Evolutionary conservation across 2,888 invertebrate species (phyloP).

Genomic region (Pyrochroa serraticornis): DNA sequence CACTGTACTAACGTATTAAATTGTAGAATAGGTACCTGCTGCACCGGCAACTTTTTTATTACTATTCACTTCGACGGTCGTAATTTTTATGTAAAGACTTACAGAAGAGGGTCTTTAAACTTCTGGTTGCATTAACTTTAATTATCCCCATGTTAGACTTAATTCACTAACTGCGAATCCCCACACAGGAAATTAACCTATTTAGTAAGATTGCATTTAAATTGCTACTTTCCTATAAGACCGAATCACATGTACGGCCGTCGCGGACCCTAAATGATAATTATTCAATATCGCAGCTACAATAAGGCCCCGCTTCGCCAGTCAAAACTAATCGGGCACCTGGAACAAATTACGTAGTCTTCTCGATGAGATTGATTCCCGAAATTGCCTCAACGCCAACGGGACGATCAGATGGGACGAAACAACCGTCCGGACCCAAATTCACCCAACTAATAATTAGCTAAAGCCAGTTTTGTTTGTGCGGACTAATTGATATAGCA

Average conservation of each 20-base stretch:
- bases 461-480: no score
- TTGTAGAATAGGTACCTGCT: constrained; percentile 2
- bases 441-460: no score
- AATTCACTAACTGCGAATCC: constrained; percentile 20
- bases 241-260: constrained; percentile 15
- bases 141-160: constrained; percentile 26
- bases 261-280: not conserved
- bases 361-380: no score
- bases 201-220: constrained; percentile 30
- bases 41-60: constrained; percentile 12
- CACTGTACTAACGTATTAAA: no score
- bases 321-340: no score
- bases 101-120: constrained; percentile 3
- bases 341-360: no score
- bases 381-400: no score
- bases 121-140: constrained; percentile 24
- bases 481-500: no score
- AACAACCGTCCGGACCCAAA: no score
- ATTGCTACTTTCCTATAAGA: constrained; percentile 29
- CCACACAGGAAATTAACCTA: constrained; percentile 24
- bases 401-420: no score
- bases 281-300: not conserved
- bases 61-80: constrained; percentile 9
- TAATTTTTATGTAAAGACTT: not conserved
- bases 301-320: no score